phyloP scores from a whole-genome alignment of 2,797 vertebrate genomes.

The Babyrousa celebensis region DNA sequence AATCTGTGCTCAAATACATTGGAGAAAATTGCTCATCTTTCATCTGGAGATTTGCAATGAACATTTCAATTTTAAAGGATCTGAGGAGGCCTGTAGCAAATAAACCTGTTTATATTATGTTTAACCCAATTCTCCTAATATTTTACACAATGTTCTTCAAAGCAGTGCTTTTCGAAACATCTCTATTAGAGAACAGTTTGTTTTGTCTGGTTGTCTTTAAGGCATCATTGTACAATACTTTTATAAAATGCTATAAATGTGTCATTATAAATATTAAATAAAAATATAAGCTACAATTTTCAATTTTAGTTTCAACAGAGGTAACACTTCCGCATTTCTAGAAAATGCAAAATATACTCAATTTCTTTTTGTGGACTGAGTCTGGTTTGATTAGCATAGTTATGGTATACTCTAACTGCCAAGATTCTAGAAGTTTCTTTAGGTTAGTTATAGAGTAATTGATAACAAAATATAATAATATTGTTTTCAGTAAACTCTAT shows the following conservation, averaged over 20 bases:
- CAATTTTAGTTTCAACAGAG: neutral
- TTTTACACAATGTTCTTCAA: neutral
- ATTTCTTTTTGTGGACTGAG: neutral
- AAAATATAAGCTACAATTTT: neutral
- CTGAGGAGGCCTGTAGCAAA: neutral
- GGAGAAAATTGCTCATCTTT: neutral
- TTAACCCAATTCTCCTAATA: neutral
- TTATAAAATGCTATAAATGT: neutral
- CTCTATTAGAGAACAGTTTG: neutral
- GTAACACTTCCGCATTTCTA: neutral
- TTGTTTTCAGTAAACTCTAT: neutral
- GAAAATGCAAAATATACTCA: neutral
- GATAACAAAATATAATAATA: neutral
- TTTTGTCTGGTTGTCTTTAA: neutral
- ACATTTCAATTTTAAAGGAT: neutral
- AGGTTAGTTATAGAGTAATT: neutral
- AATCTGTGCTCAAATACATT: neutral
- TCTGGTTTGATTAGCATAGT: neutral
- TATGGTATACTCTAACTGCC: neutral
- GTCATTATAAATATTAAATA: neutral
- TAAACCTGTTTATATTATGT: neutral
- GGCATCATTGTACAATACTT: neutral
- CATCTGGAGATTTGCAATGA: neutral
- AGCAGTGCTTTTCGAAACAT: neutral
- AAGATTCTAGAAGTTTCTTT: neutral